Percentiles rank a stretch among this genome's conserved stretches.
phyloP scores from a whole-genome alignment of 37 sponge, comb jelly and placozoan species.

The Ianthella basta region DNA sequence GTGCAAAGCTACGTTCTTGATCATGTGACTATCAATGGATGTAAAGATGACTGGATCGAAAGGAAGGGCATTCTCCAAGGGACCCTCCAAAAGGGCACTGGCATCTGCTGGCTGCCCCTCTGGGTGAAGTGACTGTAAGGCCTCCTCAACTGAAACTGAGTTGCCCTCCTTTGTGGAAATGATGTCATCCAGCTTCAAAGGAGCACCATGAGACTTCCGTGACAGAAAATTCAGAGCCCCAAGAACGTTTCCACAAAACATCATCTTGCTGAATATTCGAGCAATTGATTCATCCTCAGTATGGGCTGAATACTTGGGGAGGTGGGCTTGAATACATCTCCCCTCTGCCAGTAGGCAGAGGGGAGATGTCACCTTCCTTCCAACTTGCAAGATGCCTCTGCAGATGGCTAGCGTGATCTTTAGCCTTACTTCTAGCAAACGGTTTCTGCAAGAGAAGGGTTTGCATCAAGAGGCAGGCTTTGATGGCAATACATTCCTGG shows the following conservation, averaged over 20 bases:
- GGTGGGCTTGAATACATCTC: too few species aligned
- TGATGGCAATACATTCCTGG: slow-evolving; percentile 35
- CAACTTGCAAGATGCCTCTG: slow-evolving; percentile 20
- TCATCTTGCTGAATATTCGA: too few species aligned
- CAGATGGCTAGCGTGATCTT: slow-evolving; percentile 20
- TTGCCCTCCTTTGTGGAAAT: background rate
- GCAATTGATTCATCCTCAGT: too few species aligned
- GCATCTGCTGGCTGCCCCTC: background rate
- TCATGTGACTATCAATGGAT: too few species aligned
- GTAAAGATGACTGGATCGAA: background rate
- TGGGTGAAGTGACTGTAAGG: background rate
- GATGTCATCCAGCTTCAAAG: too few species aligned
- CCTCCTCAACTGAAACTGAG: background rate
- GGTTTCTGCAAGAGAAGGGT: slow-evolving; percentile 36
- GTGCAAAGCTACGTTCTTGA: too few species aligned
- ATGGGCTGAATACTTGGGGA: too few species aligned
- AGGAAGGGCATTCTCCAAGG: background rate
- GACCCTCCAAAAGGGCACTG: too few species aligned
- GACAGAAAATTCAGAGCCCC: too few species aligned
- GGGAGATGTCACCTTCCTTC: slow-evolving; percentile 12
- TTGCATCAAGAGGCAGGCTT: slow-evolving; percentile 25
- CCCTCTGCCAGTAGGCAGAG: too few species aligned
- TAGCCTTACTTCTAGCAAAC: slow-evolving; percentile 23
- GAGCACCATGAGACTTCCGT: too few species aligned
- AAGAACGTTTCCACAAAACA: too few species aligned